Percentiles rank a stretch among this genome's conserved stretches.
phyloP scores from a whole-genome alignment of 2,797 vertebrate species.

The Squalus acanthias region DNA sequence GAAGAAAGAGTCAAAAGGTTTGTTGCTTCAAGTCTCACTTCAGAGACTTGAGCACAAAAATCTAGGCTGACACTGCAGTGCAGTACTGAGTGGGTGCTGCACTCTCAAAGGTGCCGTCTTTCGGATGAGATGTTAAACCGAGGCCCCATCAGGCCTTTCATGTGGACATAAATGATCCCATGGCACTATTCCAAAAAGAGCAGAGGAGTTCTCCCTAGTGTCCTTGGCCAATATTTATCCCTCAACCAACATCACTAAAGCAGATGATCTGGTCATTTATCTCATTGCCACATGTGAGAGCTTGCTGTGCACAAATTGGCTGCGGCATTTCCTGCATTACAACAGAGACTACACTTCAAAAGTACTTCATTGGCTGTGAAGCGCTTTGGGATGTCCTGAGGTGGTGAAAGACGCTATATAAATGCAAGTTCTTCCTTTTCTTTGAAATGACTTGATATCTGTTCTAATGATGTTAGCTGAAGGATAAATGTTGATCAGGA shows the following conservation, averaged over 20 bases:
- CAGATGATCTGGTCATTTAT: not conserved
- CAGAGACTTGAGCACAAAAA: not conserved
- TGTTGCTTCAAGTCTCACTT: not conserved
- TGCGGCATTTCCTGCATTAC: not conserved
- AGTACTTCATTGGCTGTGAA: not conserved
- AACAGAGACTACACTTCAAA: not conserved
- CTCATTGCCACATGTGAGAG: not conserved
- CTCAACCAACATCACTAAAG: not conserved
- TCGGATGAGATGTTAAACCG: not conserved
- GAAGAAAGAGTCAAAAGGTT: not conserved
- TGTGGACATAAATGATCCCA: not conserved
- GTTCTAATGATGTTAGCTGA: not conserved
- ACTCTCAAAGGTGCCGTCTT: not conserved
- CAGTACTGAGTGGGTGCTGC: not conserved
- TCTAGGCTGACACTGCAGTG: not conserved
- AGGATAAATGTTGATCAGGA: not conserved
- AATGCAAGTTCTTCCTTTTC: not conserved
- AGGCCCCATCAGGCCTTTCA: not conserved
- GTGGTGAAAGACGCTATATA: not conserved
- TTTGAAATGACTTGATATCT: not conserved
- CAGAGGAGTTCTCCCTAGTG: not conserved
- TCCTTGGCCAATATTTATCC: not conserved
- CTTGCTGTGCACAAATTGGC: not conserved
- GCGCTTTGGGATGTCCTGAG: not conserved
- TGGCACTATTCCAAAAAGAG: not conserved